Conservation (phyloP, 2,888 invertebrate genomes). For the Camponotus fellah region DNA sequence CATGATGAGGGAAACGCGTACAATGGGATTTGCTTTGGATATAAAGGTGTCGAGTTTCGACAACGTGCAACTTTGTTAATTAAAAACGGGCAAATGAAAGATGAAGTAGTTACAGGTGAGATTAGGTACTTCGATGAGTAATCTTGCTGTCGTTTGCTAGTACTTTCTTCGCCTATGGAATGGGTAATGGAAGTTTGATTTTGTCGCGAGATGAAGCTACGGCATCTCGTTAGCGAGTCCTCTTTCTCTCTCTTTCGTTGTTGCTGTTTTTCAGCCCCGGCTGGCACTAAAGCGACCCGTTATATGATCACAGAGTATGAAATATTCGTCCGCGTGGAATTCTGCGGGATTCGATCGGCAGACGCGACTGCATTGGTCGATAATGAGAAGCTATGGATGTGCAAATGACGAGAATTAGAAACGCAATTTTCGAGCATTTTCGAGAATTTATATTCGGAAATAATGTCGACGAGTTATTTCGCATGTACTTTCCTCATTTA, state of each 20-base stretch:
- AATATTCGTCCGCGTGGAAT: conserved; percentile 42
- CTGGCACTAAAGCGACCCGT: conserved; percentile 34
- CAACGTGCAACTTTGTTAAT: conserved; percentile 44
- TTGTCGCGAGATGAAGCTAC: conserved; percentile 34
- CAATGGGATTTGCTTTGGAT: conserved; percentile 19
- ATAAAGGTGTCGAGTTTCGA: conserved; percentile 22
- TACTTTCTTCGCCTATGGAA: conserved; percentile 5
- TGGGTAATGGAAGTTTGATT: conserved; percentile 53
- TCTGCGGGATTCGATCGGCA: conserved; percentile 45
- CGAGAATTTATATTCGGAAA: conserved; percentile 41
- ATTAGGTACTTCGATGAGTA: conserved; percentile 27
- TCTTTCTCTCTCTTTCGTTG: conserved; percentile 14
- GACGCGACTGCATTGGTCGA: conserved; percentile 37
- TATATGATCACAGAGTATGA: conserved; percentile 46
- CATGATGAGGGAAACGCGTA: neutral
- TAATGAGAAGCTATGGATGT: conserved; percentile 49
- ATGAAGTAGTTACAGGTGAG: conserved; percentile 47
- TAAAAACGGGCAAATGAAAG: conserved; percentile 49
- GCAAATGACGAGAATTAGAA: conserved; percentile 54
- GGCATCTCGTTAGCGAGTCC: conserved; percentile 35
- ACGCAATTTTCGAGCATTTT: conserved; percentile 42
- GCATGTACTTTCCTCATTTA: conserved; percentile 45
- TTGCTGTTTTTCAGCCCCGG: conserved; percentile 41
- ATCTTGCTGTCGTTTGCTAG: conserved; percentile 15
- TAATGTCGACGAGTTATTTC: conserved; percentile 22